phyloP scores from a whole-genome alignment of 2,888 invertebrate genomes.

The Criorhina ranunculi region DNA sequence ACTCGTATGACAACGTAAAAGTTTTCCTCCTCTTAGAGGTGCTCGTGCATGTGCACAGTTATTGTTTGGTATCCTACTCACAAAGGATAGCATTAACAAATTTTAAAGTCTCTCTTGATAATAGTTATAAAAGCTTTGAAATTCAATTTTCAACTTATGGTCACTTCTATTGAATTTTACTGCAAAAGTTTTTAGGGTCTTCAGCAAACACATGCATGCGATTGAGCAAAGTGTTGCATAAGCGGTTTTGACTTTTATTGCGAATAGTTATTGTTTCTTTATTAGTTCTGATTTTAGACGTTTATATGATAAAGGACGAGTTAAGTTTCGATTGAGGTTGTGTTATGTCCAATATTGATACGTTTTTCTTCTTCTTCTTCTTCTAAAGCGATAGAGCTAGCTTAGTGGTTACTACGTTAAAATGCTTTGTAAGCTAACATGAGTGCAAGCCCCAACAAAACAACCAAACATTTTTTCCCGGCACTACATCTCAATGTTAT shows the following conservation, averaged over 20 bases:
- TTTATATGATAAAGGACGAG: not conserved
- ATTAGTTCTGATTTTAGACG: constrained; percentile 18
- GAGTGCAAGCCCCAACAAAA: too few species aligned
- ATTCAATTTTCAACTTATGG: constrained; percentile 27
- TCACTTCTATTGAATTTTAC: constrained; percentile 16
- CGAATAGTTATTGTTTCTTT: not conserved
- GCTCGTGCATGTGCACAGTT: not conserved
- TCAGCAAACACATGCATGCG: too few species aligned
- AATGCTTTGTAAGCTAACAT: too few species aligned
- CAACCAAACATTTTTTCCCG: too few species aligned
- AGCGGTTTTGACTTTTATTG: constrained; percentile 2
- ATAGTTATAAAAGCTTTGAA: constrained; percentile 23
- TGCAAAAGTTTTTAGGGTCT: not conserved
- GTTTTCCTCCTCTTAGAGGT: not conserved
- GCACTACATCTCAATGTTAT: too few species aligned
- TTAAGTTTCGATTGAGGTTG: too few species aligned
- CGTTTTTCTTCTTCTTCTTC: too few species aligned
- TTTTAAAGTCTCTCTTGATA: not conserved
- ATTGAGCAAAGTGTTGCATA: not conserved
- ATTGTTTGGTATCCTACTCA: not conserved
- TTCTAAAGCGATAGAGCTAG: too few species aligned
- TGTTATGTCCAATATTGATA: too few species aligned
- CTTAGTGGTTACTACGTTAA: too few species aligned
- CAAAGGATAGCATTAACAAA: not conserved
- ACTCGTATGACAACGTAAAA: not conserved